Evolutionary conservation across 2,113 vertebrate species (phyloP).

Genomic region (Stomatorhinus ivindoensis): DNA sequence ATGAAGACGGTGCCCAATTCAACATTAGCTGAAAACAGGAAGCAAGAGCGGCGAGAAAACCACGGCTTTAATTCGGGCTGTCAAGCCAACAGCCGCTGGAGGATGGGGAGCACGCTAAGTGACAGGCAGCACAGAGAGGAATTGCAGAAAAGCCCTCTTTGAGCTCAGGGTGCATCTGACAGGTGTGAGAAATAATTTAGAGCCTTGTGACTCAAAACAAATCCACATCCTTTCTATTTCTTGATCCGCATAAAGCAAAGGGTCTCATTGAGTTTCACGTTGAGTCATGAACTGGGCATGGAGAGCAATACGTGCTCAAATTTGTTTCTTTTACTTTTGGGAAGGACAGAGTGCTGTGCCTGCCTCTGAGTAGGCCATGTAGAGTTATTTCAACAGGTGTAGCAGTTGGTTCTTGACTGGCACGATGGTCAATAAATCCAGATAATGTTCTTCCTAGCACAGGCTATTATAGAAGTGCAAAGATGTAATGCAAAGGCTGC

Average conservation of each 20-base stretch:
- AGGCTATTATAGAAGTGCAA: not conserved
- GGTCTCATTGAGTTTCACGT: not conserved
- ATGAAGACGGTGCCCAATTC: not conserved
- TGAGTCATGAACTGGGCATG: not conserved
- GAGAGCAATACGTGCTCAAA: not conserved
- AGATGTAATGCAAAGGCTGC: not conserved
- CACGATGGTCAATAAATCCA: not conserved
- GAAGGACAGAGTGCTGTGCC: not conserved
- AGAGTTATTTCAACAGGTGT: not conserved
- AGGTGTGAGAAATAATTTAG: constrained; percentile 2
- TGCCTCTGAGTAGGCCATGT: not conserved
- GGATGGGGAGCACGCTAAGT: not conserved
- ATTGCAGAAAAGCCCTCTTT: not conserved
- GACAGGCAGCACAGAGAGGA: not conserved
- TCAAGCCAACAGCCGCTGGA: not conserved
- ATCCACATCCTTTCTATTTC: not conserved
- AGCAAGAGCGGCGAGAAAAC: not conserved
- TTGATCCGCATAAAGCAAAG: not conserved
- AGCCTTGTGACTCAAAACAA: not conserved
- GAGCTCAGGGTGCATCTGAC: constrained; percentile 33
- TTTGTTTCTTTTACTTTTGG: not conserved
- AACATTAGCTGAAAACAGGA: not conserved
- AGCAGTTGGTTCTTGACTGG: not conserved
- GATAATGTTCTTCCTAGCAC: not conserved
- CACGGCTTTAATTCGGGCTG: not conserved